Evolutionary conservation across 2,888 invertebrate species (phyloP).

Genomic region (Apotomis betuletana): DNA sequence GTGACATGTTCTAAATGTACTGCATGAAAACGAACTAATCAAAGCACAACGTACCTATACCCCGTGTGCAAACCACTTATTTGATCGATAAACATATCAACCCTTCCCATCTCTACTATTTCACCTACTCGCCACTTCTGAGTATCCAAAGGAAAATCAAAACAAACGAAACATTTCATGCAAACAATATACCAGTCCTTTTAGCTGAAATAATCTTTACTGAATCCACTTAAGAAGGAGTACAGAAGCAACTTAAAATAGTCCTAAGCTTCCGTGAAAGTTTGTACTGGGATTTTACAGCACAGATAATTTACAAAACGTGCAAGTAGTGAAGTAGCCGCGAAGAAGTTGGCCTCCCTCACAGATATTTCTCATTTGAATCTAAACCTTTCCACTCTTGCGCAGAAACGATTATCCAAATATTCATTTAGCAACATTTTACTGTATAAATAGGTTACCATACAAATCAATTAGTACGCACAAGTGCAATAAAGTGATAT

Average conservation of each 20-base stretch:
- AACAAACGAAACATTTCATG: slow-evolving; percentile 45
- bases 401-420: neutral
- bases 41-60: too few relatives aligned
- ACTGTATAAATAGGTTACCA: neutral
- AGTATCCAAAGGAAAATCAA: slow-evolving; percentile 44
- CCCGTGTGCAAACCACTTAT: neutral
- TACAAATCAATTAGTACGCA: slow-evolving; percentile 11
- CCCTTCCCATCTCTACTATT: slow-evolving; percentile 24
- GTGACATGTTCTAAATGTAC: too few relatives aligned
- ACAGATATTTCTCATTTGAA: neutral
- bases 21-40: too few relatives aligned
- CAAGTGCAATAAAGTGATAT: slow-evolving; percentile 24
- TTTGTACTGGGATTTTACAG: slow-evolving; percentile 16
- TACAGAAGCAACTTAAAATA: slow-evolving; percentile 10
- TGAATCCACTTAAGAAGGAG: neutral
- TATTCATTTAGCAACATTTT: neutral
- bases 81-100: slow-evolving; percentile 3
- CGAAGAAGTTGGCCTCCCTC: neutral
- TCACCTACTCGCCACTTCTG: slow-evolving; percentile 31
- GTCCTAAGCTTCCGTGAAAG: slow-evolving; percentile 32
- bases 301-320: slow-evolving; percentile 26
- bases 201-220: slow-evolving; percentile 32
- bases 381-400: slow-evolving; percentile 1
- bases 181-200: slow-evolving; percentile 40
- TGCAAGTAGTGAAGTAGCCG: neutral